phyloP scores from a whole-genome alignment of 2,888 invertebrate genomes.

The Lithophane socia region DNA sequence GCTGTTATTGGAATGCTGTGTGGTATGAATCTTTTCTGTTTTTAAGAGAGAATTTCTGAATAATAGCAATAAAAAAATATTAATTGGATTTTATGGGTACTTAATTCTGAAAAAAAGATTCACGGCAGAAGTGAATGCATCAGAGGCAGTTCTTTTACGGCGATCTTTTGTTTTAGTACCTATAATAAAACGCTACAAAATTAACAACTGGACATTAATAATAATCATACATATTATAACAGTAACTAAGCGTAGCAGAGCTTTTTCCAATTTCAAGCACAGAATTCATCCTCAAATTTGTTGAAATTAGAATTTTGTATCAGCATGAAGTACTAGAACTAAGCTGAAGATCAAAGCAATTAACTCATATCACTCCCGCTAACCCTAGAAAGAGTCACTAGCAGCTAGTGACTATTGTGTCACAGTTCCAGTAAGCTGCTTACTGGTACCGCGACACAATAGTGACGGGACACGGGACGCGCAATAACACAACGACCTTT shows the following conservation, averaged over 20 bases:
- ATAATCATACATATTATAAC: not conserved
- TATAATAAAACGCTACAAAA: not conserved
- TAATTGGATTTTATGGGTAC: not conserved
- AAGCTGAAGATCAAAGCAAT: constrained; percentile 9
- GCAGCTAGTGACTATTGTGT: not conserved
- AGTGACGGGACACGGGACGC: constrained; percentile 41
- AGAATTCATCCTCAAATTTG: not conserved
- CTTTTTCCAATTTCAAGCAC: not conserved
- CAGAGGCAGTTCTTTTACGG: not conserved
- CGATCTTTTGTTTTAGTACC: not conserved
- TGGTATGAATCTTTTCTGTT: not conserved
- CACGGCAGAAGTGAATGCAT: not conserved
- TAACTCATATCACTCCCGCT: not conserved
- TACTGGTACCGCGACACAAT: constrained; percentile 39
- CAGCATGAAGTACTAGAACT: constrained; percentile 1
- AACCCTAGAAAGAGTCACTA: constrained; percentile 6
- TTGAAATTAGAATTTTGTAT: not conserved
- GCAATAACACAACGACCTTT: constrained; percentile 72
- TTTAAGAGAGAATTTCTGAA: not conserved
- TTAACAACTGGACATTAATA: not conserved
- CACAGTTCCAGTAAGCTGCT: not conserved
- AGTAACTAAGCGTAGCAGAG: not conserved
- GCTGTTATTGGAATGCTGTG: not conserved
- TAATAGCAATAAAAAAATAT: not conserved
- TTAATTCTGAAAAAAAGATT: not conserved